Percentiles rank a stretch among this genome's conserved stretches.
Evolutionary conservation across 64 coral and sea anemone species (phyloP).

Genomic region (Stylophora pistillata): DNA sequence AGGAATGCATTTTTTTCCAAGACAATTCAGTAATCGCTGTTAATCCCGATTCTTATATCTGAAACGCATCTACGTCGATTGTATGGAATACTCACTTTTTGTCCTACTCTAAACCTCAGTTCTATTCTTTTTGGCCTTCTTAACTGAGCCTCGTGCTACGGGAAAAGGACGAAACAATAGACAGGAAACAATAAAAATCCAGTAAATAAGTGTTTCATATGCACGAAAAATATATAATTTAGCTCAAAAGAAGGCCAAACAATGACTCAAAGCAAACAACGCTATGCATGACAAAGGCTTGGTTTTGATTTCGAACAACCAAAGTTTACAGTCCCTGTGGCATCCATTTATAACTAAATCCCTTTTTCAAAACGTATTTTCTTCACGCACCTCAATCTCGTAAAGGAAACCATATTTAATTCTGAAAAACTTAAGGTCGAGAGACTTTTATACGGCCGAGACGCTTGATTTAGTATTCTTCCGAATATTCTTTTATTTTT

Average conservation of each 20-base stretch:
- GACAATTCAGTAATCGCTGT: constrained; percentile 3
- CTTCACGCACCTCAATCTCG: background rate
- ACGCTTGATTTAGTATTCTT: no score
- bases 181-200: constrained; percentile 37
- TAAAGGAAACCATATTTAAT: no score
- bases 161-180: background rate
- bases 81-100: constrained; percentile 6
- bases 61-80: constrained; percentile 1
- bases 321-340: background rate
- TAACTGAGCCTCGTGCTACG: background rate
- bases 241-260: background rate
- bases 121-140: background rate
- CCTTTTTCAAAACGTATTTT: background rate
- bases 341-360: constrained; percentile 17
- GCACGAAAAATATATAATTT: background rate
- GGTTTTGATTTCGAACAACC: constrained; percentile 33
- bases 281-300: constrained; percentile 3
- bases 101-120: background rate
- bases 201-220: background rate
- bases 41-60: constrained; percentile 14
- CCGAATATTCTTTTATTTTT: background rate
- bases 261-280: constrained; percentile 17
- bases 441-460: no score
- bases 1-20: background rate
- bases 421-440: no score